A percentile compares a stretch with the other conserved stretches of the same genome.
Evolutionary conservation across 2,888 invertebrate species (phyloP).

Genomic region (Drosophila nr. perissopoda): DNA sequence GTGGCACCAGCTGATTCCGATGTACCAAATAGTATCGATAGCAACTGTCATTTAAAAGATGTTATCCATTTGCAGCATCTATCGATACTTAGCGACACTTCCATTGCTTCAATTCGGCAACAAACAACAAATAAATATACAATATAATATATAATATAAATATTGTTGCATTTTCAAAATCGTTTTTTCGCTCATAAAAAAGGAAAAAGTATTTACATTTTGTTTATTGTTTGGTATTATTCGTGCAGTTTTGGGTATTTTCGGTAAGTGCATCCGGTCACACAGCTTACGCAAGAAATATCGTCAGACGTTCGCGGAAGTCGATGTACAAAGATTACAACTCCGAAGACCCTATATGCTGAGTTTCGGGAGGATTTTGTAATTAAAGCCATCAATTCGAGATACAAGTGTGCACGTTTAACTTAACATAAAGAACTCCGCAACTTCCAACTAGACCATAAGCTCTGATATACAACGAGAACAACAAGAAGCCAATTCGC

Average conservation of each 20-base stretch:
- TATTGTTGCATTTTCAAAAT: not conserved
- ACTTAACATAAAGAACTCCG: slow-evolving; percentile 9
- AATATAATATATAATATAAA: not conserved
- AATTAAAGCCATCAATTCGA: slow-evolving; percentile 24
- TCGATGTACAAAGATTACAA: slow-evolving; percentile 59
- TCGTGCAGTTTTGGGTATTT: not conserved
- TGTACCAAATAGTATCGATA: slow-evolving; percentile 28
- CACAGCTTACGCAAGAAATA: slow-evolving; percentile 45
- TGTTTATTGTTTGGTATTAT: not conserved
- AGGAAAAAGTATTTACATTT: not conserved
- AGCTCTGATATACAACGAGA: slow-evolving; percentile 20
- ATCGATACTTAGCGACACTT: slow-evolving; percentile 6
- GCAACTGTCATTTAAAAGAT: not conserved
- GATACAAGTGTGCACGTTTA: slow-evolving; percentile 17
- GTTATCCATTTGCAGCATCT: not conserved
- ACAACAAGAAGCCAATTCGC: slow-evolving; percentile 40
- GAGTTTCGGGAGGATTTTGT: slow-evolving; percentile 48
- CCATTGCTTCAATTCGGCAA: no score
- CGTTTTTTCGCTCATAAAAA: no score
- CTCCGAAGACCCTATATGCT: slow-evolving; percentile 55
- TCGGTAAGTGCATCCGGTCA: slow-evolving; percentile 23
- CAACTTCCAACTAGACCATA: slow-evolving; percentile 11
- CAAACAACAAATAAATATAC: not conserved
- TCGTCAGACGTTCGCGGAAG: slow-evolving; percentile 63
- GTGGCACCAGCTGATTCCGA: slow-evolving; percentile 36